Evolutionary conservation across 2,888 invertebrate species (phyloP), one percentile per base, ranked within the genome.

Genomic region (Heliconius charithonia): DNA sequence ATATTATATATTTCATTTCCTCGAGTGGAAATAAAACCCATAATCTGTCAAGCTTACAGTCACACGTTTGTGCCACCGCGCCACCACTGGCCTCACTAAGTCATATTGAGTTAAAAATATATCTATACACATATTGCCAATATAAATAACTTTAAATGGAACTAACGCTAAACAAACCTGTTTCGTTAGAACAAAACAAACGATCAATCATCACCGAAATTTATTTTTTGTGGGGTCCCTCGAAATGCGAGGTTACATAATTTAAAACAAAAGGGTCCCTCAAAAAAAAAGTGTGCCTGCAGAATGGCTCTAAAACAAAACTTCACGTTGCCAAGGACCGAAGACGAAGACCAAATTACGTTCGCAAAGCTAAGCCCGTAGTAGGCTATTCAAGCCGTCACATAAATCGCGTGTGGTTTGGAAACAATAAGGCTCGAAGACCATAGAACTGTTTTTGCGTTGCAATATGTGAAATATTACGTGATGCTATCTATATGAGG

Each of bases 391-490:
- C 88, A 86, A 89, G 87, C 89, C 87, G 91, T 91, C 93, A 88
- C 94, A 94, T 94, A 94, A 94, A 94, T 95, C 91, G 89, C 87
- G 85, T 81, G 86, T 86, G 87, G 89, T 89, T 86, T 87, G 89
- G 89, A 91, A 93, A 93, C 91, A 93, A 93, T 92, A 91, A 90
- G 90, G 74, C 63, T 63, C 63, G 45, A 62, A 27, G 25, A 74
- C 74, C 74, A 74, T 63, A 63, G 74, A 74, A 25, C 63, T 62
- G 62, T 62, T 63, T 27, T 63, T 63, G 74, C 25, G 27, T 63
- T 62, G 32, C 32, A 72, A 59, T 72, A 72, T 72, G 3, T 37
- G 27, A 56, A 72, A 72, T 32, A 51, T 72, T 7, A 56, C 27
- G 4, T 56, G n/a, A 56, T 13, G 56, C 19, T 32, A 32, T 37